Conservation (phyloP, 1,140 invertebrate species). For the Drosophila fuyamai region DNA sequence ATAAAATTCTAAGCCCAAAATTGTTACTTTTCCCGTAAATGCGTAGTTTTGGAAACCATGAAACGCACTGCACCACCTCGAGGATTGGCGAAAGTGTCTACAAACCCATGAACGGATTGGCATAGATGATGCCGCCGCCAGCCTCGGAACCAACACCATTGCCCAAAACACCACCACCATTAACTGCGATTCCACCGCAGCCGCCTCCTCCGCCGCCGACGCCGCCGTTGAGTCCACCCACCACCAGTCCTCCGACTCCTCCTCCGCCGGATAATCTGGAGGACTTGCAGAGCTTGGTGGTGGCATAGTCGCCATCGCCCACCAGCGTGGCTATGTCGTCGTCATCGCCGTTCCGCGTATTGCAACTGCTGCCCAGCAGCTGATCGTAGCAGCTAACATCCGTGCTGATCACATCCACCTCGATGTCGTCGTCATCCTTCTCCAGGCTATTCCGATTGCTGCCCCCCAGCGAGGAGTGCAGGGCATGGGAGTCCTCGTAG, state of each 20-base stretch:
- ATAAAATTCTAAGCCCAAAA: background rate
- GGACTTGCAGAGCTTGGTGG: conserved; percentile 55
- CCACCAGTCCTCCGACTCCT: background rate
- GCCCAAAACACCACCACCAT: conserved; percentile 27
- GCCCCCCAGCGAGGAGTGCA: conserved; percentile 75
- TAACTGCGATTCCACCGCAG: conserved; percentile 23
- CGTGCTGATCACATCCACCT: conserved; percentile 83
- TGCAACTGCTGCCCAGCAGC: conserved; percentile 78
- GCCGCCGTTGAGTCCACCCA: background rate
- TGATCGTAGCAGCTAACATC: conserved; percentile 84
- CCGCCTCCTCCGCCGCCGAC: conserved; percentile 9
- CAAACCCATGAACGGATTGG: conserved; percentile 85
- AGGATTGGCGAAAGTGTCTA: conserved; percentile 47
- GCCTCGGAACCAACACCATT: conserved; percentile 49
- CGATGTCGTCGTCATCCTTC: conserved; percentile 83
- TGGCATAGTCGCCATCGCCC: conserved; percentile 66
- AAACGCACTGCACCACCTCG: conserved; percentile 10
- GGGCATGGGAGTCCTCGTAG: conserved; percentile 81
- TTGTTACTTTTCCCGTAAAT: too few relatives aligned
- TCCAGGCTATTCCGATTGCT: conserved; percentile 82
- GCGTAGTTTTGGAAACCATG: background rate
- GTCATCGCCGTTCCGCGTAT: conserved; percentile 79
- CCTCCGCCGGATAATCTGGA: background rate
- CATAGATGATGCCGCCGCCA: conserved; percentile 79
- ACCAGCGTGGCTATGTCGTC: conserved; percentile 74